Percentiles rank a stretch among this genome's conserved stretches.
Evolutionary conservation across 2,888 invertebrate species (phyloP).

Genomic region (Yponomeuta malinellus): DNA sequence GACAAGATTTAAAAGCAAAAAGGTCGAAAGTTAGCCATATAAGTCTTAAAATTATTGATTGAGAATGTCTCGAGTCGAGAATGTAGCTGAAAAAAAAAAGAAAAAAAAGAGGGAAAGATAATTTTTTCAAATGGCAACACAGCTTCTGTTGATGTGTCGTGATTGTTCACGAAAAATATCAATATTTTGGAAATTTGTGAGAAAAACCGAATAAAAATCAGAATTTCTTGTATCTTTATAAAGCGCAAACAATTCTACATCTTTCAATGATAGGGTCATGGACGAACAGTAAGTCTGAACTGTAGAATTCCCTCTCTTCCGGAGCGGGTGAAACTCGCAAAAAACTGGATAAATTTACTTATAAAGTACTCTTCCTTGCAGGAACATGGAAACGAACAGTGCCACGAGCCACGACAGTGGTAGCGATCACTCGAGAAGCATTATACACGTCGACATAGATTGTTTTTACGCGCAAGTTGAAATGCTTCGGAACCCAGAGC

Average conservation of each 20-base stretch:
- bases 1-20: too few species aligned
- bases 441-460: constrained; percentile 88
- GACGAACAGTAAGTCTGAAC: constrained; percentile 55
- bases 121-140: constrained; percentile 47
- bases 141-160: constrained; percentile 72
- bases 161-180: constrained; percentile 68
- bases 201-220: constrained; percentile 56
- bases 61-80: background rate
- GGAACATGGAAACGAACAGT: constrained; percentile 69
- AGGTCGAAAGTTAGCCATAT: too few species aligned
- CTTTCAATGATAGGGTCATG: constrained; percentile 37
- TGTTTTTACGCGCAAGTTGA: constrained; percentile 93
- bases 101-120: background rate
- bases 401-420: constrained; percentile 52
- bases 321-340: constrained; percentile 63
- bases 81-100: background rate
- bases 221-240: constrained; percentile 46
- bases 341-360: constrained; percentile 52
- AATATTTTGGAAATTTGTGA: constrained; percentile 69
- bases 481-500: constrained; percentile 82
- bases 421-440: constrained; percentile 78
- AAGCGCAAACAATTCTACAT: constrained; percentile 44
- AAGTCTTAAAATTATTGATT: background rate
- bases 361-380: constrained; percentile 35
- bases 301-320: constrained; percentile 37